These are phyloP conservation scores for Sarcoramphus papa DNA, from an alignment of 2,797 vertebrate species.

Conservation along the genomic window DNA sequence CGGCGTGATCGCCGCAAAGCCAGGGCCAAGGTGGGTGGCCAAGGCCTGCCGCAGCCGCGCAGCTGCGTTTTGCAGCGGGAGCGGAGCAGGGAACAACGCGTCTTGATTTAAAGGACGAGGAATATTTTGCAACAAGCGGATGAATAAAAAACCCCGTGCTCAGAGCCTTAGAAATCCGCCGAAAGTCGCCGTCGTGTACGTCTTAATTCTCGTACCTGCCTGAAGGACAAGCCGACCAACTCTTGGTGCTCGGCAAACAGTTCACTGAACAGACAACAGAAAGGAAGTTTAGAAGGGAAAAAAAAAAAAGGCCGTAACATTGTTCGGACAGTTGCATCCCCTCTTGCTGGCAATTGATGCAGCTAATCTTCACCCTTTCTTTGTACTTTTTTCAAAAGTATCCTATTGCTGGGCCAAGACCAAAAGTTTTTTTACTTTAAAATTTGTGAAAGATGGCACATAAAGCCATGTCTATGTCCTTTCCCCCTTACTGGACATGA, in stretches of 20 bases:
- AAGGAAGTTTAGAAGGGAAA: not conserved
- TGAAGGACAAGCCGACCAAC: no score
- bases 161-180: fast-evolving
- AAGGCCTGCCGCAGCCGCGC: not conserved
- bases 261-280: not conserved
- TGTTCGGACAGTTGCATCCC: not conserved
- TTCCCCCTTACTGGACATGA: not conserved
- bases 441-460: not conserved
- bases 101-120: not conserved
- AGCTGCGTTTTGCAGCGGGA: not conserved
- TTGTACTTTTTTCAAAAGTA: not conserved
- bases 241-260: not conserved
- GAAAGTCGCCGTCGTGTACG: fast-evolving
- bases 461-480: not conserved
- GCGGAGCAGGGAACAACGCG: fast-evolving
- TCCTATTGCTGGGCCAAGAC: not conserved
- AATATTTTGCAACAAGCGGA: not conserved
- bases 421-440: not conserved
- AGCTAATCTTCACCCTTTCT: not conserved
- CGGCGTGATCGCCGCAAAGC: fast-evolving
- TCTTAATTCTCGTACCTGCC: not conserved
- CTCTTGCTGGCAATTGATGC: fast-evolving
- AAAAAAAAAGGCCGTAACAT: fast-evolving
- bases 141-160: not conserved
- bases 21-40: not conserved